phyloP scores from a whole-genome alignment of 2,888 invertebrate species.

The Girardia tigrina region DNA sequence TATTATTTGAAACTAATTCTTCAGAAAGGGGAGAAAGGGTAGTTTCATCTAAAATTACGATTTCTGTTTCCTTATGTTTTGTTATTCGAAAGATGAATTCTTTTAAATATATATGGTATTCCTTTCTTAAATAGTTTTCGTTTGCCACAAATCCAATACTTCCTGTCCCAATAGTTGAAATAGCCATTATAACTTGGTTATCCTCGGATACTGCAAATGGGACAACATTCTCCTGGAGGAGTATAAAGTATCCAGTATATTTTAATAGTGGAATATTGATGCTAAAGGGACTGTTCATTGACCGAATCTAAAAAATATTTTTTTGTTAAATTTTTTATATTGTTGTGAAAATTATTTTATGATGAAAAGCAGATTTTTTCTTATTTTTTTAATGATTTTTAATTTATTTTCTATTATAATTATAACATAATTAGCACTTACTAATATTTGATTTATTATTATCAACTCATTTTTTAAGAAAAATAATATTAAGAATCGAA shows the following conservation, averaged over 20 bases:
- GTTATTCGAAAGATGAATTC: neutral
- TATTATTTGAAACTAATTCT: neutral
- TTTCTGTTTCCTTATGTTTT: no score
- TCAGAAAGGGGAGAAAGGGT: no score
- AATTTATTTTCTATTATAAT: no score
- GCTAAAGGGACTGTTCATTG: no score
- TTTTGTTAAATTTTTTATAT: no score
- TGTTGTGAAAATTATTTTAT: neutral
- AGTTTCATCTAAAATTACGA: no score
- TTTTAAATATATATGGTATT: neutral
- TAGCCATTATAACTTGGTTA: neutral
- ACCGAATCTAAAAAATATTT: no score
- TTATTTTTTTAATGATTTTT: no score
- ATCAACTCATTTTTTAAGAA: no score
- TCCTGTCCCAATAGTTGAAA: neutral
- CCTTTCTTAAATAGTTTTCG: neutral
- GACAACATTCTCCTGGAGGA: neutral
- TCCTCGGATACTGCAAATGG: neutral
- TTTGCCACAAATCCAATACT: neutral
- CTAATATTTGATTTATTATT: no score
- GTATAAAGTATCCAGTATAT: neutral
- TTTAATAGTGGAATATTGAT: neutral
- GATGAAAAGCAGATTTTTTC: neutral
- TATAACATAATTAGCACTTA: no score
- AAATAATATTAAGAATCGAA: no score